Conservation (phyloP, 2,888 invertebrate genomes). For the Byasa hedistus region DNA sequence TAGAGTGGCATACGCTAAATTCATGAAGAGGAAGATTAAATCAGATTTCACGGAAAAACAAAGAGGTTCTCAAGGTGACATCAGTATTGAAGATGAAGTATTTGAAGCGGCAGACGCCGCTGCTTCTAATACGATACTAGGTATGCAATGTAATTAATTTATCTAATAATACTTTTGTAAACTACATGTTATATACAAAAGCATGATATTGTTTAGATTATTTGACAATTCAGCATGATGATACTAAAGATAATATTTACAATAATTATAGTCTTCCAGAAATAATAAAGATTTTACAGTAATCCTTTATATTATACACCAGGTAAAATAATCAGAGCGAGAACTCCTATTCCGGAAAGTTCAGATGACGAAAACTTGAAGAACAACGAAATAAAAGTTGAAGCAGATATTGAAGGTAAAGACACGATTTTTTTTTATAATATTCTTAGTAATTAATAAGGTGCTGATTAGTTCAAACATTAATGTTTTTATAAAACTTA, state of each 20-base stretch:
- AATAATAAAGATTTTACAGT: too few relatives aligned
- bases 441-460: too few relatives aligned
- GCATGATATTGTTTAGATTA: too few relatives aligned
- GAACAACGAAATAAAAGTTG: constrained; percentile 63
- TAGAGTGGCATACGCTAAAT: constrained; percentile 92
- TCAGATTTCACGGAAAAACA: constrained; percentile 67
- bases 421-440: constrained; percentile 39
- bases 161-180: too few relatives aligned
- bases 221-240: too few relatives aligned
- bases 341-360: constrained; percentile 81
- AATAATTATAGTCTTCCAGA: too few relatives aligned
- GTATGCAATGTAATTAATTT: not conserved
- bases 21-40: constrained; percentile 87
- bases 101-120: constrained; percentile 45
- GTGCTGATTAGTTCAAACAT: too few relatives aligned
- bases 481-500: constrained; percentile 47
- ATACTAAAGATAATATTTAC: too few relatives aligned
- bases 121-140: constrained; percentile 37
- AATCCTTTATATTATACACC: constrained; percentile 5
- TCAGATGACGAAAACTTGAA: constrained; percentile 70
- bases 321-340: constrained; percentile 70
- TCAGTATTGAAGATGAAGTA: constrained; percentile 58
- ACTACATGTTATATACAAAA: too few relatives aligned
- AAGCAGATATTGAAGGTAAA: constrained; percentile 70
- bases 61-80: constrained; percentile 42